phyloP scores from a whole-genome alignment of 2,888 invertebrate species.

The Conops quadrifasciatus region DNA sequence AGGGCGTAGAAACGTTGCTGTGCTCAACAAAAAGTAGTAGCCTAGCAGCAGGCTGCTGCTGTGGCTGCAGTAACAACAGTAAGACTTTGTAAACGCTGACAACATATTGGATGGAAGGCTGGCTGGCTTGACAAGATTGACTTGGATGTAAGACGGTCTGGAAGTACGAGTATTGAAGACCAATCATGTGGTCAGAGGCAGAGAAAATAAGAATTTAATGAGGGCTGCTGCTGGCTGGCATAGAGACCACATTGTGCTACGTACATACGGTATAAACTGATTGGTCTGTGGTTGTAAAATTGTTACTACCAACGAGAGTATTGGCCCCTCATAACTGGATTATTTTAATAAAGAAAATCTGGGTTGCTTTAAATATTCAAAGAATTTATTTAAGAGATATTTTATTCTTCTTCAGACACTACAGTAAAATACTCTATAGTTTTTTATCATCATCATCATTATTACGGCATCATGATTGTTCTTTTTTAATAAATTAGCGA shows the following conservation, averaged over 20 bases:
- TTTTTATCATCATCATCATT: too few species aligned
- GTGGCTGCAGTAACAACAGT: background rate
- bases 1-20: background rate
- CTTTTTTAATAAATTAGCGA: too few species aligned
- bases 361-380: too few species aligned
- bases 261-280: too few species aligned
- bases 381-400: too few species aligned
- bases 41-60: background rate
- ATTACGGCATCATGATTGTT: too few species aligned
- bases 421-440: too few species aligned
- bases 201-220: background rate
- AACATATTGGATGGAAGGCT: background rate
- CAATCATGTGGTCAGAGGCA: background rate
- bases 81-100: background rate
- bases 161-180: background rate
- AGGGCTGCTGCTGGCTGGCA: background rate
- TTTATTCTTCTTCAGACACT: too few species aligned
- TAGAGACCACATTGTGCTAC: background rate
- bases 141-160: background rate
- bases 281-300: too few species aligned
- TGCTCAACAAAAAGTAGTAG: background rate
- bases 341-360: too few species aligned
- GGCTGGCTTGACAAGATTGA: background rate
- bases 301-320: too few species aligned
- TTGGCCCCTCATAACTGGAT: too few species aligned